Percentiles rank a stretch among this genome's conserved stretches.
Conservation (phyloP, 2,113 vertebrate genomes). For the Aramus guarauna region DNA sequence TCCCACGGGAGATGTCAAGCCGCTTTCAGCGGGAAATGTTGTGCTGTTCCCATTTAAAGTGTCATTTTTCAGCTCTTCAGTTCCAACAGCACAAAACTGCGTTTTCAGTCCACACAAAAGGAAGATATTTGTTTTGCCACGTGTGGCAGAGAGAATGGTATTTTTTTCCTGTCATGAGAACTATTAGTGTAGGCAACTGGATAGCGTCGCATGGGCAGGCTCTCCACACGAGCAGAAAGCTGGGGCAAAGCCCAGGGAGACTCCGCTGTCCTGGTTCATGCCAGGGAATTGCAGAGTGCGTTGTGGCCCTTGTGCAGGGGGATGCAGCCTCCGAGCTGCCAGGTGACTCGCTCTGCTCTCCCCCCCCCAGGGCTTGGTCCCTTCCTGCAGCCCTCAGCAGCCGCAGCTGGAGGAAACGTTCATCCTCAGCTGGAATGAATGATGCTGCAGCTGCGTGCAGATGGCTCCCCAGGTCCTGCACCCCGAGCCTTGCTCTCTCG, state of each 20-base stretch:
- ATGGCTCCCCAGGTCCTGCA: background rate
- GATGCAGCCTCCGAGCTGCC: background rate
- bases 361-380: background rate
- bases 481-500: fast-evolving
- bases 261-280: background rate
- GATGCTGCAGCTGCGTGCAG: background rate
- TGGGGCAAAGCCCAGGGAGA: fast-evolving
- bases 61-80: background rate
- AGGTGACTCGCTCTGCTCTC: background rate
- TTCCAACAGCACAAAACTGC: background rate
- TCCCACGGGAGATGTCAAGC: background rate
- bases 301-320: fast-evolving
- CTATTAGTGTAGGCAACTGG: background rate
- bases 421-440: background rate
- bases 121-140: background rate
- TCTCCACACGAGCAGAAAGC: background rate
- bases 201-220: background rate
- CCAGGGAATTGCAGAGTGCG: fast-evolving
- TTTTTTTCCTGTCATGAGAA: background rate
- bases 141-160: background rate
- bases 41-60: background rate
- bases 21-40: background rate
- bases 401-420: background rate
- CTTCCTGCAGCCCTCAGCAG: background rate
- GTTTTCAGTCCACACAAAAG: background rate